Conservation (phyloP, 1,140 invertebrate species). For the Zaprionus taronus region DNA sequence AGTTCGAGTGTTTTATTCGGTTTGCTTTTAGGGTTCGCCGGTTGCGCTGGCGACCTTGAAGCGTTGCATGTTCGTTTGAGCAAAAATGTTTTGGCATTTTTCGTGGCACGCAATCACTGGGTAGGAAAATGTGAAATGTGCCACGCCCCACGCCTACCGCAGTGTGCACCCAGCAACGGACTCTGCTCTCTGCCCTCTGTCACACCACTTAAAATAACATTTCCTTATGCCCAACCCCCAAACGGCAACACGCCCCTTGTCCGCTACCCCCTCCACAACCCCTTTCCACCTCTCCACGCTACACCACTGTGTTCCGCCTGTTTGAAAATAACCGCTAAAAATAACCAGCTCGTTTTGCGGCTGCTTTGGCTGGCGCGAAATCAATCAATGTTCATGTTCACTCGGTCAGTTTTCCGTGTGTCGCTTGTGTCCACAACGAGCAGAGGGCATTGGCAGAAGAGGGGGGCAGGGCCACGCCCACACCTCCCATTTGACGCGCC, state of each 20-base stretch:
- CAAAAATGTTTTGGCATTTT: constrained; percentile 44
- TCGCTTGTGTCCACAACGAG: background rate
- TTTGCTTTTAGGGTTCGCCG: constrained; percentile 1
- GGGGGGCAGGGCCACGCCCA: constrained; percentile 23
- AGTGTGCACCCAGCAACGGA: background rate
- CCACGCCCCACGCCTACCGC: background rate
- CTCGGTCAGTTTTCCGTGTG: constrained; percentile 42
- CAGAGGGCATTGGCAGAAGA: background rate
- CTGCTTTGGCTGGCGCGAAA: constrained; percentile 67
- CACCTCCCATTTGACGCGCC: background rate
- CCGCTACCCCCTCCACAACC: background rate
- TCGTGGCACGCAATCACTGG: constrained; percentile 61
- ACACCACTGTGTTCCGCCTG: background rate
- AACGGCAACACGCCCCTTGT: background rate
- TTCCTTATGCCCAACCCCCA: constrained; percentile 8
- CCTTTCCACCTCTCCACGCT: background rate
- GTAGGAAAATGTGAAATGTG: constrained; percentile 53
- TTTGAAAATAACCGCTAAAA: constrained; percentile 68
- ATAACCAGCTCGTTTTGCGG: constrained; percentile 52
- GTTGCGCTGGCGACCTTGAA: constrained; percentile 35
- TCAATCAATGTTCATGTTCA: constrained; percentile 75
- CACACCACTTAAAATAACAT: constrained; percentile 63
- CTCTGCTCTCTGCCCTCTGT: constrained; percentile 18
- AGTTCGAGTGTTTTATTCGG: constrained; percentile 6
- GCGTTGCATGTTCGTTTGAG: constrained; percentile 24